Evolutionary conservation across 2,888 invertebrate genomes (phyloP), one percentile per base, ranked within the genome.

Genomic region (Scaptomyza flava): DNA sequence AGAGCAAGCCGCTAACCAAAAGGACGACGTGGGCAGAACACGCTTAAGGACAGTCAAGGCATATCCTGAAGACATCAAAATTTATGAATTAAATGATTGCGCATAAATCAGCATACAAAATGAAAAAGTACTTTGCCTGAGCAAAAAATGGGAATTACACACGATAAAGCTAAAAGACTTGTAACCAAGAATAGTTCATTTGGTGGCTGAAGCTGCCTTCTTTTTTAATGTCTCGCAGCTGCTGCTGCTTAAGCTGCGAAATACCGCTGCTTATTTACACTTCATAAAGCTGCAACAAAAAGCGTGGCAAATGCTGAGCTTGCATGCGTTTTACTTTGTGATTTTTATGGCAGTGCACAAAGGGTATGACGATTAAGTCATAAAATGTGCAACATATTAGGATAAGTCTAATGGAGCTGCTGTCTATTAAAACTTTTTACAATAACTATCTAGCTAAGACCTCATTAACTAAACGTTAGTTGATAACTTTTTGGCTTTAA

Each of bases 11-110:
- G 27, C 8, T 45, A 9, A 54, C 20, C 42, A 17, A 38, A 51
- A 17, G 57, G 51, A 5, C 43, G 14, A 43, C 58, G 42, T 41
- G n/a, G n/a, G n/a, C n/a, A n/a, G 36, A 34, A 56, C 17, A 41
- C 9, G 17, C 41, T 34, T 50, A 9, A 34, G n/a, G 38, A 23
- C 57, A 45, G 33, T 50, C 42, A 27, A 20, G 33, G 6, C 17
- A 17, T 36, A 30, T 47, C 42, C 56, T 43, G 11, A 43, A 46
- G 43, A 43, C 77, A 81, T 77, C 50, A 68, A 72, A 83, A 79
- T 83, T 86, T 83, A 81, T 83, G 87, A 83, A 81, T 83, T 77
- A 86, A 83, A 83, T 83, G 87, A 86, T 81, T 81, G 69, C 58
- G 79, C 84, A 83, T 83, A 86, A 83, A 83, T 83, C 82, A 83